phyloP scores from a whole-genome alignment of 2,113 vertebrate genomes.

The Willisornis vidua region DNA sequence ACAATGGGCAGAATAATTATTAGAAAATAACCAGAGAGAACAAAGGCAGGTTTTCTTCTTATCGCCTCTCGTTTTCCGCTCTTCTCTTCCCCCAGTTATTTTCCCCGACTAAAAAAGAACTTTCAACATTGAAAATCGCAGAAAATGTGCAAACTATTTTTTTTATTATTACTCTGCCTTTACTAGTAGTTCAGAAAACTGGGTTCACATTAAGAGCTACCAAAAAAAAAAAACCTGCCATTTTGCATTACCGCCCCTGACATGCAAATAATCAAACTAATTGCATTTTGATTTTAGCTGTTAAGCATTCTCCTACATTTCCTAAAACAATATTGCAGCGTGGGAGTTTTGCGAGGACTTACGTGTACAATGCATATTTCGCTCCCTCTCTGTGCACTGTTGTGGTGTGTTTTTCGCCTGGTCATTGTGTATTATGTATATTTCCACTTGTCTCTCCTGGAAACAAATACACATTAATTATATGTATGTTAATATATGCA shows the following conservation, averaged over 20 bases:
- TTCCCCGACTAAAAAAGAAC: not conserved
- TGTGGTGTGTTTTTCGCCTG: slow-evolving; percentile 1
- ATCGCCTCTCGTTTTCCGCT: not conserved
- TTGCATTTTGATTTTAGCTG: slow-evolving; percentile 19
- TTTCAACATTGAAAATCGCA: not conserved
- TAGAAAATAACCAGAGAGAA: slow-evolving; percentile 54
- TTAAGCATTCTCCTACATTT: not conserved
- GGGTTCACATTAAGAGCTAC: not conserved
- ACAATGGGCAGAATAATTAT: slow-evolving; percentile 57
- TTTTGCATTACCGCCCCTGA: not conserved
- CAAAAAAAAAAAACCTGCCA: not conserved
- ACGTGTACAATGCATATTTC: not conserved
- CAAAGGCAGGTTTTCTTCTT: slow-evolving; percentile 53
- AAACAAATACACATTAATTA: slow-evolving; percentile 45
- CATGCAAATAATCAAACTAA: slow-evolving; percentile 7
- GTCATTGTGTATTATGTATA: slow-evolving; percentile 5
- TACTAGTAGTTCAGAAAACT: not conserved
- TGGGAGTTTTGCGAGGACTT: slow-evolving; percentile 23
- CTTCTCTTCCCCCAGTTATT: not conserved
- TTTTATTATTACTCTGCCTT: not conserved
- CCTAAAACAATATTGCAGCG: not conserved
- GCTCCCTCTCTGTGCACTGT: not conserved
- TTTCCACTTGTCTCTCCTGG: slow-evolving; percentile 2
- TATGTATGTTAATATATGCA: not conserved
- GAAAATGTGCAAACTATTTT: not conserved